Percentiles rank a stretch among this genome's conserved stretches.
Evolutionary conservation across 2,113 vertebrate genomes (phyloP).

Genomic region (Calyptomena viridis): DNA sequence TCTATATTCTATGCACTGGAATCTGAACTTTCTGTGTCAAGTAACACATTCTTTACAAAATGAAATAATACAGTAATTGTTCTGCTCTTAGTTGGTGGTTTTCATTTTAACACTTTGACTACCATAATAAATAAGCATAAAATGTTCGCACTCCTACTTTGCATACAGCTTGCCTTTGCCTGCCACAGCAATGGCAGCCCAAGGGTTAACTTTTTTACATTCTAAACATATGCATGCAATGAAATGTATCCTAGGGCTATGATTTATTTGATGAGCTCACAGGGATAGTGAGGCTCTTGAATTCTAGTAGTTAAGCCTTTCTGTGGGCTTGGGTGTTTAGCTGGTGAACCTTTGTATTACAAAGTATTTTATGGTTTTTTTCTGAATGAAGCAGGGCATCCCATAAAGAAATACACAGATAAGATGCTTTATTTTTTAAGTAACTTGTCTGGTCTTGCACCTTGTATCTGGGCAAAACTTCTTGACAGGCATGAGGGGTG

Average conservation of each 20-base stretch:
- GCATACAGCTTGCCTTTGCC: neutral
- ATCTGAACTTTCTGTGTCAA: neutral
- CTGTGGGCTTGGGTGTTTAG: neutral
- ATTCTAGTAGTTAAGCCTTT: constrained; percentile 7
- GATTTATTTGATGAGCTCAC: constrained; percentile 22
- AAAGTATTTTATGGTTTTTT: neutral
- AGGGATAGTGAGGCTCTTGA: neutral
- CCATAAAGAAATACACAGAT: neutral
- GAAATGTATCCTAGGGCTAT: neutral
- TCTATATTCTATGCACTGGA: neutral
- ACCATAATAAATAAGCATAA: neutral
- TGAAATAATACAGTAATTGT: constrained; percentile 23
- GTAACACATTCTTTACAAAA: neutral
- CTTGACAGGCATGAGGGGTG: neutral
- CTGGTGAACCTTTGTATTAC: neutral
- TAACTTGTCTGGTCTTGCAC: neutral
- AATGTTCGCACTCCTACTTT: neutral
- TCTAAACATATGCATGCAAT: neutral
- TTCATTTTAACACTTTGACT: constrained; percentile 37
- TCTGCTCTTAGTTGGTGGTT: constrained; percentile 25
- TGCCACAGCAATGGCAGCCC: neutral
- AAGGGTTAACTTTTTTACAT: constrained; percentile 33
- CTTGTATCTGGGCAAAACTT: neutral
- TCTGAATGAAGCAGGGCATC: neutral
- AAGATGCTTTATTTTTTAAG: neutral